phyloP scores from a whole-genome alignment of 2,888 invertebrate species.

The Podotricha telesiphe region DNA sequence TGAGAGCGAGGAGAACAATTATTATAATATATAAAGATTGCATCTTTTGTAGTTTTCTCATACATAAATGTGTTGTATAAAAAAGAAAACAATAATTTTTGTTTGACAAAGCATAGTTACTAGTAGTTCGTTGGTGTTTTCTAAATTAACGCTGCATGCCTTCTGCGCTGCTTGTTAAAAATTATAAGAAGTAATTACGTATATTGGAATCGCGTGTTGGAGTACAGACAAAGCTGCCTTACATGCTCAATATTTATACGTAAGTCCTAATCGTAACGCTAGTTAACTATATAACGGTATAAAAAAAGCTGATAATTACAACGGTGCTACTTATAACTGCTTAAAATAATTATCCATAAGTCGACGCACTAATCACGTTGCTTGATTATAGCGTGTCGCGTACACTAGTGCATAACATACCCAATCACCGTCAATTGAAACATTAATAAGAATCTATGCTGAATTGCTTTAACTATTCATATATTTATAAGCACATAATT shows the following conservation, averaged over 20 bases:
- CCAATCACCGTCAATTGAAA: conserved; percentile 9
- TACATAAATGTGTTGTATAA: too few relatives aligned
- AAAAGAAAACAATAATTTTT: too few relatives aligned
- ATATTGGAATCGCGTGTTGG: conserved; percentile 20
- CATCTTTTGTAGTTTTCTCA: too few relatives aligned
- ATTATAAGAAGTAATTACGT: conserved; percentile 22
- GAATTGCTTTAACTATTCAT: conserved; percentile 9
- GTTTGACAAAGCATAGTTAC: background rate
- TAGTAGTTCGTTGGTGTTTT: background rate
- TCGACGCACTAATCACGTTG: conserved; percentile 9
- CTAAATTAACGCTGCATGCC: background rate
- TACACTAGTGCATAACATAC: conserved; percentile 27
- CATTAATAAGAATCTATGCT: conserved; percentile 1
- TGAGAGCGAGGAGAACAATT: too few relatives aligned
- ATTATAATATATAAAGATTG: too few relatives aligned
- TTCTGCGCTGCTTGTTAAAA: conserved; percentile 2
- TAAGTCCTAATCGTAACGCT: conserved; percentile 51
- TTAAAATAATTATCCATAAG: conserved; percentile 28
- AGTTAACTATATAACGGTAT: conserved; percentile 47
- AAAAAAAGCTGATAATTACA: conserved; percentile 34
- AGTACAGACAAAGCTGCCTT: conserved; percentile 11
- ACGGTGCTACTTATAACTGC: conserved; percentile 34
- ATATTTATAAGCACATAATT: background rate
- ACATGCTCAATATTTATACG: conserved; percentile 44
- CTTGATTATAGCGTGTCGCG: conserved; percentile 14